Evolutionary conservation across 2,888 invertebrate species (phyloP).

Genomic region (Campoplex capitator): DNA sequence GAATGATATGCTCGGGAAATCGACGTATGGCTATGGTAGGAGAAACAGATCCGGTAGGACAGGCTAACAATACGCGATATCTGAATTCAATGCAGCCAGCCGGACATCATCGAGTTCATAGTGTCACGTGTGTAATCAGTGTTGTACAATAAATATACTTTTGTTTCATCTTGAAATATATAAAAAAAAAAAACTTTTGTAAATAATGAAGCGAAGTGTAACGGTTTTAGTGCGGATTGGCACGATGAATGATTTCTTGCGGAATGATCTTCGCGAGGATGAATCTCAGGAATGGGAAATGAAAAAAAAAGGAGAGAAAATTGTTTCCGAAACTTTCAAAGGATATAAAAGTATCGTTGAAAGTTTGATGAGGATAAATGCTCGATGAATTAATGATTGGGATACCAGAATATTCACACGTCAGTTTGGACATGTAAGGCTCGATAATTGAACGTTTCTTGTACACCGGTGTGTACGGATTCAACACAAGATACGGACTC

Average conservation of each 20-base stretch:
- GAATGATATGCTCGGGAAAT: conserved; percentile 63
- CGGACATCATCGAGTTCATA: conserved; percentile 48
- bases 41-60: conserved; percentile 51
- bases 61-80: conserved; percentile 58
- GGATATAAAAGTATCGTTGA: background rate
- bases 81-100: conserved; percentile 49
- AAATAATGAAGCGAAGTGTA: background rate
- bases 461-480: background rate
- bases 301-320: background rate
- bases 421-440: conserved; percentile 4
- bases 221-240: too few relatives aligned
- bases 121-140: conserved; percentile 46
- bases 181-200: background rate
- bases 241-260: background rate
- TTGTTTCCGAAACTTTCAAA: background rate
- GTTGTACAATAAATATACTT: conserved; percentile 32
- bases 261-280: background rate
- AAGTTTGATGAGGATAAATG: background rate
- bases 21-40: conserved; percentile 19
- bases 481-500: conserved; percentile 35
- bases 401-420: conserved; percentile 10
- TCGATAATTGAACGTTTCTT: conserved; percentile 53
- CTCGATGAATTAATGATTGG: background rate
- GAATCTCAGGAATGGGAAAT: background rate
- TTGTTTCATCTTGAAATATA: background rate